phyloP scores from a whole-genome alignment of 2,888 invertebrate species.

The Geophilus truncorum region DNA sequence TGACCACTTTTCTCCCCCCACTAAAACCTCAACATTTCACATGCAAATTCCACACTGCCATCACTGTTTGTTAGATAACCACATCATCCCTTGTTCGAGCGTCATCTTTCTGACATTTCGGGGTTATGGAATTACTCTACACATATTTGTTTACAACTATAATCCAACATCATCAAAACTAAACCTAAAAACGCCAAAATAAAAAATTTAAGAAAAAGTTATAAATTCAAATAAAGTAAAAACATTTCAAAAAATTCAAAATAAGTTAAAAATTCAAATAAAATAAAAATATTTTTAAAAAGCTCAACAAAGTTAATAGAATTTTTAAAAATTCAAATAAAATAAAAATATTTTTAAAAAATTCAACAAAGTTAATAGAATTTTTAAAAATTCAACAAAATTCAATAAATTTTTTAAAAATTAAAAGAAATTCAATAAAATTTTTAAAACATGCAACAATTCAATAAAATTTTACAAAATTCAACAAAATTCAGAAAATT shows the following conservation, averaged over 20 bases:
- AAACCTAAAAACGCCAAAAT: too few relatives aligned
- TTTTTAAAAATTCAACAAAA: too few relatives aligned
- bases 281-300: too few relatives aligned
- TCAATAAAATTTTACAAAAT: too few relatives aligned
- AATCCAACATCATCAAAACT: not conserved
- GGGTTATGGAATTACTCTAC: not conserved
- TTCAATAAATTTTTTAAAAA: too few relatives aligned
- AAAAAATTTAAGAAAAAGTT: too few relatives aligned
- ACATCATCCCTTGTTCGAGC: not conserved
- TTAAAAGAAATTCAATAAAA: not conserved
- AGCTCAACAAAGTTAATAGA: too few relatives aligned
- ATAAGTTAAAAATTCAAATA: not conserved
- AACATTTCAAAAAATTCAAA: not conserved
- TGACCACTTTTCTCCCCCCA: not conserved
- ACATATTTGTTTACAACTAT: not conserved
- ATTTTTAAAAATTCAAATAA: too few relatives aligned
- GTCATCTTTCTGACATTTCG: not conserved
- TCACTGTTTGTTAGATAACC: not conserved
- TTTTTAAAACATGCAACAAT: too few relatives aligned
- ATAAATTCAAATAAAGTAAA: not conserved
- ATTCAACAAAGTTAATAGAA: too few relatives aligned
- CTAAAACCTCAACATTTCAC: not conserved
- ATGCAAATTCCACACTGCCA: not conserved
- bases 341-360: too few relatives aligned
- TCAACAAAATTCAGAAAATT: too few relatives aligned